phyloP scores from a whole-genome alignment of 2,113 vertebrate species.

The Chloropsis hardwickii region DNA sequence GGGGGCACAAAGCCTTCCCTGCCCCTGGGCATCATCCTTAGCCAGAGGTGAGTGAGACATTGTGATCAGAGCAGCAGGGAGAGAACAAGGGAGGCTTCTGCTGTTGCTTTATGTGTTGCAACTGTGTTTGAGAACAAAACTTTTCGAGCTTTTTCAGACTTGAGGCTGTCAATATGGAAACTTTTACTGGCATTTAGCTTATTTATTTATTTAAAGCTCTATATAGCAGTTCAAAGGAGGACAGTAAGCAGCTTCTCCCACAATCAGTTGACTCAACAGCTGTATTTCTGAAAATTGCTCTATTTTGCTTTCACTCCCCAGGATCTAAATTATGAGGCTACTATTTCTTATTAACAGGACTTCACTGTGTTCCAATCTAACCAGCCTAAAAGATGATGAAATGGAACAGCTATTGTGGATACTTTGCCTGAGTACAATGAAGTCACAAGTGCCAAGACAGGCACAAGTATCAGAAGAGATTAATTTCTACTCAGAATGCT shows the following conservation, averaged over 20 bases:
- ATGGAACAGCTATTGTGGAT: slow-evolving; percentile 50
- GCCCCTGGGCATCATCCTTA: neutral
- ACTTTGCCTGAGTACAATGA: slow-evolving; percentile 46
- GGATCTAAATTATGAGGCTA: slow-evolving; percentile 16
- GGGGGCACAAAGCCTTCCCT: neutral
- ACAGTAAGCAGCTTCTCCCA: slow-evolving; percentile 45
- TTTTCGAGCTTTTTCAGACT: neutral
- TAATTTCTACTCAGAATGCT: slow-evolving; percentile 66
- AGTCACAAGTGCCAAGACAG: slow-evolving; percentile 38
- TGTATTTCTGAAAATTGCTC: slow-evolving; percentile 4
- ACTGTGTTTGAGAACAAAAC: neutral
- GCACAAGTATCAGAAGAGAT: slow-evolving; percentile 50
- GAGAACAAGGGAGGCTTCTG: neutral
- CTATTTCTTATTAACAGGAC: slow-evolving; percentile 29
- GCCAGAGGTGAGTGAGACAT: neutral
- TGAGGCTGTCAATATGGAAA: neutral
- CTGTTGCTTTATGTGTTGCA: neutral
- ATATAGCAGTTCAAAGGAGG: neutral
- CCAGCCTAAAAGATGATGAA: slow-evolving; percentile 43
- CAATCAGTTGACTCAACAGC: slow-evolving; percentile 50
- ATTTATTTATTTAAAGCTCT: neutral
- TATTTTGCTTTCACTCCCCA: slow-evolving; percentile 22
- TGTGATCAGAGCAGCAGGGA: neutral
- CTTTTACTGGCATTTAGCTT: neutral
- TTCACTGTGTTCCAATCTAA: slow-evolving; percentile 26